Evolutionary conservation across 2,113 vertebrate genomes (phyloP).

Genomic region (Ctenodactylus gundi): DNA sequence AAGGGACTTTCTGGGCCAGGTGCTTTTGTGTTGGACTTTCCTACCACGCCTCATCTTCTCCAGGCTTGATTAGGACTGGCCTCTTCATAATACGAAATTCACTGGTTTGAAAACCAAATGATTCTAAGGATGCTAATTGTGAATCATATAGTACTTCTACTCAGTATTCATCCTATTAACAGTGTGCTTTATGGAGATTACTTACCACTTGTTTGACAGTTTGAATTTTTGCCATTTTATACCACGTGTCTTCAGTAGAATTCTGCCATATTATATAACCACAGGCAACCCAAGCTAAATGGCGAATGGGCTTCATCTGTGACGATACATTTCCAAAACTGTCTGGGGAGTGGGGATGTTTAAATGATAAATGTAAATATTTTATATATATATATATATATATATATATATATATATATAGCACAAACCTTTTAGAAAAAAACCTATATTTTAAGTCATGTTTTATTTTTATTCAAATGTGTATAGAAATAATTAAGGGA

Average conservation of each 20-base stretch:
- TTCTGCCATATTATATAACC: constrained; percentile 91
- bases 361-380: background rate
- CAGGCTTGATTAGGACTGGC: background rate
- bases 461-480: constrained; percentile 29
- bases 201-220: constrained; percentile 93
- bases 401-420: no score
- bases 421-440: constrained; percentile 4
- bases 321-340: constrained; percentile 86
- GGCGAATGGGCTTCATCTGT: constrained; percentile 88
- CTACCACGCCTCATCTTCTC: background rate
- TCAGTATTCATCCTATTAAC: background rate
- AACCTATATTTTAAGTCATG: constrained; percentile 33
- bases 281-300: constrained; percentile 86
- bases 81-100: background rate
- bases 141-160: background rate
- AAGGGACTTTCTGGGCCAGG: background rate
- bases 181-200: background rate
- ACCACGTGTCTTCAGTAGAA: constrained; percentile 90
- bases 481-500: constrained; percentile 35
- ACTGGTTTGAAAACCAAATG: background rate
- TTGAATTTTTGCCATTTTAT: constrained; percentile 89
- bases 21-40: background rate
- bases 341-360: constrained; percentile 83
- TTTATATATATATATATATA: no score
- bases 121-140: background rate